These are phyloP conservation scores for Squalus acanthias DNA, from an alignment of 2,797 vertebrate genomes.

Conservation along the genomic window DNA sequence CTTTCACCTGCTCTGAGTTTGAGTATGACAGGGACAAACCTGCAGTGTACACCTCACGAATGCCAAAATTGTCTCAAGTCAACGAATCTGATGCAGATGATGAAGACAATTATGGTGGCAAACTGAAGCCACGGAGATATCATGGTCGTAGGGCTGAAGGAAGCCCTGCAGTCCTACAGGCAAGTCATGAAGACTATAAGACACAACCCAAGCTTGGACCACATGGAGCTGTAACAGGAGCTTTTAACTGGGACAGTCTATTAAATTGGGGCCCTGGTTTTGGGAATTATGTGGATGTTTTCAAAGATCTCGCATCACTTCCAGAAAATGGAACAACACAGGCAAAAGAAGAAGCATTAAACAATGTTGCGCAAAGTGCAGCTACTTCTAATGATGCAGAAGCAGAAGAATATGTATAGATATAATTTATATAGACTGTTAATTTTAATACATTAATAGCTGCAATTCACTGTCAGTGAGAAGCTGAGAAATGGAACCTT, in stretches of 20 bases:
- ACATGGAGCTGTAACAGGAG: slow-evolving; percentile 58
- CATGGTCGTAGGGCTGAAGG: slow-evolving; percentile 85
- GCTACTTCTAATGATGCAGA: slow-evolving; percentile 82
- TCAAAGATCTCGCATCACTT: slow-evolving; percentile 90
- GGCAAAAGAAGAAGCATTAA: slow-evolving; percentile 71
- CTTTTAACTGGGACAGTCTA: slow-evolving; percentile 96
- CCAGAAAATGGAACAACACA: slow-evolving; percentile 72
- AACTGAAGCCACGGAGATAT: slow-evolving; percentile 81
- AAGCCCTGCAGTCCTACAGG: slow-evolving; percentile 65
- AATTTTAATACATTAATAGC: slow-evolving; percentile 32
- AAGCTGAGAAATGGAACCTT: background rate
- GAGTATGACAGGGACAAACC: slow-evolving; percentile 92
- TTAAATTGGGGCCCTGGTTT: slow-evolving; percentile 98
- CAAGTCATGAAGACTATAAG: slow-evolving; percentile 60
- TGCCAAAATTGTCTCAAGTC: slow-evolving; percentile 92
- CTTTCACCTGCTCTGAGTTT: slow-evolving; percentile 98
- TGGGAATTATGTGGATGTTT: slow-evolving; percentile 94
- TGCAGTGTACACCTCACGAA: slow-evolving; percentile 75
- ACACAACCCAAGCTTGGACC: slow-evolving; percentile 78
- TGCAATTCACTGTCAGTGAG: slow-evolving; percentile 26
- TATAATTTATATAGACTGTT: slow-evolving; percentile 53
- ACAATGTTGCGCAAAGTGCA: slow-evolving; percentile 72
- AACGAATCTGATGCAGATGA: slow-evolving; percentile 94
- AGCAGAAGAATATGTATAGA: slow-evolving; percentile 90
- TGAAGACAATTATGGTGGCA: slow-evolving; percentile 77